Conservation (phyloP, 1,140 invertebrate genomes). For the Drosophila jambulina region DNA sequence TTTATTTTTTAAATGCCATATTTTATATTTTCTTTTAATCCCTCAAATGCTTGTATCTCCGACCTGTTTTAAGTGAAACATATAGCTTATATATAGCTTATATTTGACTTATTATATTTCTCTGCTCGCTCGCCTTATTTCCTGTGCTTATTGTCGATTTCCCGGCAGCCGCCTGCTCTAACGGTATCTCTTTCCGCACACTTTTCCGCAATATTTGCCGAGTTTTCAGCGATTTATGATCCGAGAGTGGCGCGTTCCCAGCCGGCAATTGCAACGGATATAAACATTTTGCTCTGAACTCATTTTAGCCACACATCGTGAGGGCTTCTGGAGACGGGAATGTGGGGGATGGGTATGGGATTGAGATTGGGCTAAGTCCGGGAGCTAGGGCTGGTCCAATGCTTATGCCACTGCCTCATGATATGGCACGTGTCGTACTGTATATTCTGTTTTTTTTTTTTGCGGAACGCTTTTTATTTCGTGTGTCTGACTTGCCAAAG, state of each 20-base stretch:
- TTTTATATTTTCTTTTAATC: conserved; percentile 1
- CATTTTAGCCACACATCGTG: conserved; percentile 66
- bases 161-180: conserved; percentile 36
- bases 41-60: conserved; percentile 7
- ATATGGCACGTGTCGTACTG: conserved; percentile 74
- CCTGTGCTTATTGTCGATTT: conserved; percentile 80
- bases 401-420: conserved; percentile 69
- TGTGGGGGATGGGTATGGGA: background rate
- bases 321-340: background rate
- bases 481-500: conserved; percentile 59
- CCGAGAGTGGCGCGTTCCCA: conserved; percentile 43
- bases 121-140: conserved; percentile 64
- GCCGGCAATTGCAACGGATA: conserved; percentile 80
- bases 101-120: conserved; percentile 47
- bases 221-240: conserved; percentile 72
- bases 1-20: background rate
- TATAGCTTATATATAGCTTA: background rate
- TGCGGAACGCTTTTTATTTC: conserved; percentile 38
- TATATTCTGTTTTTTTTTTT: conserved; percentile 6
- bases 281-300: conserved; percentile 77
- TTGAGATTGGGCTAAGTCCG: conserved; percentile 16
- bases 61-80: conserved; percentile 20
- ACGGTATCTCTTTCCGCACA: conserved; percentile 65
- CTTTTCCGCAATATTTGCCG: conserved; percentile 76
- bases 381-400: conserved; percentile 25